Conservation (phyloP, 2,113 vertebrate species). For the Ailurus styani region DNA sequence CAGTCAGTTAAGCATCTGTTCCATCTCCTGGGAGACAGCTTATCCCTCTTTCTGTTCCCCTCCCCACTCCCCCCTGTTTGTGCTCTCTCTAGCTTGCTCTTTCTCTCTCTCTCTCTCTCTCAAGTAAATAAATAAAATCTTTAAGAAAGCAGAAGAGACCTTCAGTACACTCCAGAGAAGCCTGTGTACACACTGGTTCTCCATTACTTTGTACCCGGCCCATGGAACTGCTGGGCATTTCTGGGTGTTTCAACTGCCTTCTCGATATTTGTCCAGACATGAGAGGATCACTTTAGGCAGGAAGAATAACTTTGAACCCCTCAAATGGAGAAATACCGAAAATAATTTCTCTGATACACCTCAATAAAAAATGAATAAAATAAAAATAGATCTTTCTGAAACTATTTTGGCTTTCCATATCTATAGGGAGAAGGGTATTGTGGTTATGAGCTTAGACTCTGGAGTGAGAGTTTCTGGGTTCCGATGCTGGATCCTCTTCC, state of each 20-base stretch:
- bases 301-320: not conserved
- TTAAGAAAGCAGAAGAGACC: not conserved
- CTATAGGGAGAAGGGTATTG: not conserved
- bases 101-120: no score
- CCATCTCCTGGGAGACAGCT: not conserved
- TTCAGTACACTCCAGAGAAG: no score
- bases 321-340: not conserved
- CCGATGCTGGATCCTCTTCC: not conserved
- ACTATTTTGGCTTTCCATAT: not conserved
- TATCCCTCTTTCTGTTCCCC: no score
- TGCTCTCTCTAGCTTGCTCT: not conserved
- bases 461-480: not conserved
- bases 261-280: not conserved
- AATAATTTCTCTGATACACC: not conserved
- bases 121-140: not conserved
- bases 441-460: not conserved
- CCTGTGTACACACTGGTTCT: no score
- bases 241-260: not conserved
- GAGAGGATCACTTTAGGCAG: not conserved
- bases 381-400: not conserved
- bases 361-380: not conserved
- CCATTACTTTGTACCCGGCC: fast-evolving
- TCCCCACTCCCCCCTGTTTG: not conserved
- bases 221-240: not conserved
- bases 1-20: not conserved